Evolutionary conservation across 2,113 vertebrate genomes (phyloP), one percentile per base, ranked within the genome.

Genomic region (Leucoraja erinaceus): DNA sequence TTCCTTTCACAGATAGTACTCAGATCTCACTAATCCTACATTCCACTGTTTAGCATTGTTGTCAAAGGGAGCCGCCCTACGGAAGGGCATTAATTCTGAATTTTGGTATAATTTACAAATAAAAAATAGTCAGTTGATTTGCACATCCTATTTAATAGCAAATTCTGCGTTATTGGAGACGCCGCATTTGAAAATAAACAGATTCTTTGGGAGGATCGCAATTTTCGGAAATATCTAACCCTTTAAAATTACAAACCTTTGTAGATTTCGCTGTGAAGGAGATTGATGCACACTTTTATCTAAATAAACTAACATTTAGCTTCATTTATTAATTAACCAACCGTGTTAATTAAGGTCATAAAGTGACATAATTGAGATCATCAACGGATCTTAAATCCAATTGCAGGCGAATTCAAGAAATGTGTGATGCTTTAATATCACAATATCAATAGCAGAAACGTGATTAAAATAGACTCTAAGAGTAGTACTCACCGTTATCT

Each of bases 1-100:
- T 47, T 25, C 31, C 33, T 72, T 18, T 47, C 31, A 10, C 4
- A 91, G 14, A 66, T 33, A 38, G 66, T 38, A 70, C 56, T 70
- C 70, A 72, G n/a, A 66, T 31, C 66, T 22, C 20, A 68, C 33
- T 66, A 66, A 90, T 38, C 63, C 33, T 22, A 70, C 63, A 90
- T 90, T 90, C 86, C 66, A 38, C 88, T 70, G 63, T 33, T 90
- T 90, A 70, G 31, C 63, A 90, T 90, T 38, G 66, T 72, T 54
- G 66, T 91, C 33, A 91, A 91, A 74, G 33, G 66, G 68, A 91
- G 68, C 90, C 90, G 90, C 90, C 90, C 63, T 38, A 12, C 61
- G 47, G 86, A 90, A 68, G 54, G 47, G 18, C 68, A 72, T 91
- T 74, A 72, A 54, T 66, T 68, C 61, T 47, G 31, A 16, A 33